These are phyloP conservation scores for Synergus itoensis DNA, from an alignment of 2,888 invertebrate species.

Conservation along the genomic window DNA sequence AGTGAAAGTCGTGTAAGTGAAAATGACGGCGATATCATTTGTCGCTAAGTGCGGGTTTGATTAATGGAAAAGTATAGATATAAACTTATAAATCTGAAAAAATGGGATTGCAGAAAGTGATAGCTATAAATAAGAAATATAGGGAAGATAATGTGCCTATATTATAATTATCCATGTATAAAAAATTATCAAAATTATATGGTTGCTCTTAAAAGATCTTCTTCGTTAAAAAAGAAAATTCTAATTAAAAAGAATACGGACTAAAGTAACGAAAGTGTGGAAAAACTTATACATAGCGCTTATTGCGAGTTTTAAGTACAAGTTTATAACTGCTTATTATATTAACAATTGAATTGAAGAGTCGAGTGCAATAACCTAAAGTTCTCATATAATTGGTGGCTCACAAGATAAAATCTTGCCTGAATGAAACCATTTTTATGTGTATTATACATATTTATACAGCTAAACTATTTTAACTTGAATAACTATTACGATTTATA, in stretches of 20 bases:
- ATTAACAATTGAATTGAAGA: too few relatives aligned
- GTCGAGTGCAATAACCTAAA: too few relatives aligned
- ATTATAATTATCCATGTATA: background rate
- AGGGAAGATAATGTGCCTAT: background rate
- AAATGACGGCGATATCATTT: constrained; percentile 1
- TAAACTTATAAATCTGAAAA: background rate
- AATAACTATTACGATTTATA: background rate
- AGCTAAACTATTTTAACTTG: too few relatives aligned
- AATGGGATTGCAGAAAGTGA: background rate
- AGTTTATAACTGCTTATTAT: too few relatives aligned
- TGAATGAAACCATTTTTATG: too few relatives aligned
- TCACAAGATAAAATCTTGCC: too few relatives aligned
- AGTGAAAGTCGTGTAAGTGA: constrained; percentile 10
- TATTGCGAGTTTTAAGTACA: too few relatives aligned
- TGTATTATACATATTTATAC: too few relatives aligned
- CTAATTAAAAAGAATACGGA: background rate
- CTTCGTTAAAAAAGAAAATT: background rate
- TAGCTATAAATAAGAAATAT: background rate
- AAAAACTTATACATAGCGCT: too few relatives aligned
- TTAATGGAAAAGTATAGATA: background rate
- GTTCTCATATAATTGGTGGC: too few relatives aligned
- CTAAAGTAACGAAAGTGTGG: too few relatives aligned
- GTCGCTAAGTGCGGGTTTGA: constrained; percentile 16
- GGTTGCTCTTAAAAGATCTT: background rate
- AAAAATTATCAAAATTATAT: too few relatives aligned